These are phyloP conservation scores for Actinia equina DNA, from an alignment of 64 coral and sea anemone genomes.

Conservation along the genomic window DNA sequence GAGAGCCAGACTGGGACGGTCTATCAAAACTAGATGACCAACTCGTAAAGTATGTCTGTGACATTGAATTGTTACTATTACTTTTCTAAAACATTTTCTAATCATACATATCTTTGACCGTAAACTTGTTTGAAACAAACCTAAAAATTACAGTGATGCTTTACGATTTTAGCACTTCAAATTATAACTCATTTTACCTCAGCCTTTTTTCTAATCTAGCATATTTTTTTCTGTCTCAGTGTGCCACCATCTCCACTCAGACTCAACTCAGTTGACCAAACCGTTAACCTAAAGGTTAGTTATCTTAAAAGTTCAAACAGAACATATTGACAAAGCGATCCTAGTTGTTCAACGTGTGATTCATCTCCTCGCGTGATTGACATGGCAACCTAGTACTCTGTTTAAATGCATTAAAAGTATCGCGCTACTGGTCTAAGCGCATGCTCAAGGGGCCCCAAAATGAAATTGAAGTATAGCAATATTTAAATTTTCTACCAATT, in stretches of 20 bases:
- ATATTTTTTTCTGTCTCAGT: neutral
- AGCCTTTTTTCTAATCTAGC: neutral
- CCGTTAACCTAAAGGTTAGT: constrained; percentile 2
- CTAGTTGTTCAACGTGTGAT: neutral
- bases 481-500: no score
- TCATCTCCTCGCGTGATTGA: neutral
- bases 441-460: no score
- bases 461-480: no score
- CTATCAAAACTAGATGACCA: neutral
- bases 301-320: neutral
- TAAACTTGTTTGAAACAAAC: neutral
- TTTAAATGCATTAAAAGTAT: no score
- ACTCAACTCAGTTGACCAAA: constrained; percentile 4
- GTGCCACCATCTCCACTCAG: constrained; percentile 7
- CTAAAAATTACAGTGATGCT: neutral
- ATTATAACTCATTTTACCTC: no score
- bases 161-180: no score
- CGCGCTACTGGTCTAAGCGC: neutral
- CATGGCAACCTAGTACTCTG: no score
- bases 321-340: no score
- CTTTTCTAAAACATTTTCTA: neutral
- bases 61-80: neutral
- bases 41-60: neutral
- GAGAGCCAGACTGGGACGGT: neutral
- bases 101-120: no score